Evolutionary conservation across 2,113 vertebrate species (phyloP).

Genomic region (Ochotona princeps): DNA sequence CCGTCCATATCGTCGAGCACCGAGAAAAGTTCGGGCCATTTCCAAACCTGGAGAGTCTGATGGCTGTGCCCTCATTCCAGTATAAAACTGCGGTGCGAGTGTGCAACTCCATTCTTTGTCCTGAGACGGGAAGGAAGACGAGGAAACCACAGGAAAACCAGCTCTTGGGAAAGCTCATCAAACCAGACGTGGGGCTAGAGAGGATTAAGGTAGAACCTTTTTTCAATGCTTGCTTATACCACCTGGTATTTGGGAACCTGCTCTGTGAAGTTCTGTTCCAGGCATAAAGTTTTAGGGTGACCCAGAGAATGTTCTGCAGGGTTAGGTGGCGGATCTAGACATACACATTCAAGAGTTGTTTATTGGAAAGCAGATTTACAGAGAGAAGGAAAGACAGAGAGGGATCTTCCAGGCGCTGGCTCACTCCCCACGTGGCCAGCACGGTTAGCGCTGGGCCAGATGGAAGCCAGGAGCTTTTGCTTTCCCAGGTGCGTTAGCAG

Average conservation of each 20-base stretch:
- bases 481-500: no score
- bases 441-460: no score
- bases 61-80: conserved; percentile 86
- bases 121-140: conserved; percentile 72
- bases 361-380: no score
- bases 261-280: not conserved
- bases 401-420: no score
- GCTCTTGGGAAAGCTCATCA: conserved; percentile 84
- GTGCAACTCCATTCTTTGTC: conserved; percentile 87
- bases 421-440: no score
- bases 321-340: not conserved
- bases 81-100: conserved; percentile 86
- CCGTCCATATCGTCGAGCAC: conserved; percentile 80
- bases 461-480: no score
- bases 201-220: conserved; percentile 86
- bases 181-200: conserved; percentile 85
- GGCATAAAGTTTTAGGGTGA: not conserved
- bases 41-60: conserved; percentile 84
- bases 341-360: not conserved
- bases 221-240: conserved; percentile 55
- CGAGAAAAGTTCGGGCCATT: conserved; percentile 87
- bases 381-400: no score
- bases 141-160: conserved; percentile 72
- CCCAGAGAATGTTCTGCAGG: not conserved
- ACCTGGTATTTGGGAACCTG: conserved; percentile 64